Evolutionary conservation across 2,113 vertebrate species (phyloP), one percentile per base, ranked within the genome.

Genomic region (Tyto alba): DNA sequence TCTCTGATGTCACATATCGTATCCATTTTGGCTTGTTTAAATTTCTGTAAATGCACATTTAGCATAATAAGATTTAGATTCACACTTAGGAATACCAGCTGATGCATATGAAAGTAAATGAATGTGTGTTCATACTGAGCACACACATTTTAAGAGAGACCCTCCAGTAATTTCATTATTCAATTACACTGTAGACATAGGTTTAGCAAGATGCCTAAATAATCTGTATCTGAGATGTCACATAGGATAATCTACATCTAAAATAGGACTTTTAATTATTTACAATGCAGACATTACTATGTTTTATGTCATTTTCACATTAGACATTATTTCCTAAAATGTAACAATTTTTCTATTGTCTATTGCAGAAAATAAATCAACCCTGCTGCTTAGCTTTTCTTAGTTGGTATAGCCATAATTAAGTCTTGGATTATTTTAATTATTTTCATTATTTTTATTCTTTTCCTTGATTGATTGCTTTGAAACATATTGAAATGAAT

Each of bases 371-470:
- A 82, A 95, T 73, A 78, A 26, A 67, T 64, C 60, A 75, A 30
- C 13, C 41, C 34, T 38, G 66, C 52, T 83, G 64, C 85, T 75
- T 96, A 63, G 29, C 75, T 94, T 73, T 89, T 34, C 93, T 88
- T 93, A 73, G 47, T 90, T 84, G 73, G 41, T 87, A 15, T 47
- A 77, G 29, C 50, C 62, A 53, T 83, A 93, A 93, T 91, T 94
- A 93, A 94, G 63, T 88, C 15, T 41, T 77, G 81, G 59, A 87
- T 91, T 85, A 82, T 93, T 96, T 97, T 95, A n/a, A n/a, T n/a
- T n/a, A n/a, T n/a, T n/a, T n/a, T n/a, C n/a, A n/a, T n/a, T n/a
- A n/a, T n/a, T n/a, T n/a, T n/a, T n/a, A n/a, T n/a, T n/a, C n/a
- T n/a, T n/a, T n/a, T 93, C 53, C 62, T 78, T 56, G n/a, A 74